Base-by-base conservation (phyloP, 1,140 invertebrate species). In the Alviniconcha marisindica region DNA sequence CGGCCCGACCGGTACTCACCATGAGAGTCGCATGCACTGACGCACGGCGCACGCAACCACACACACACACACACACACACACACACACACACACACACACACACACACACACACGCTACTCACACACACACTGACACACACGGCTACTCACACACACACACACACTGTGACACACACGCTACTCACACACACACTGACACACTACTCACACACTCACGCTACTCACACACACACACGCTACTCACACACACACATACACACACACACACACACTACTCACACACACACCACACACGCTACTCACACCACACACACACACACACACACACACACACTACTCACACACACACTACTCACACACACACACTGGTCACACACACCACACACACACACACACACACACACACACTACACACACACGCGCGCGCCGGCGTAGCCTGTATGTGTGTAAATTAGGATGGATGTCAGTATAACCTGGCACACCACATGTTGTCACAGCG, bases 401-500 rank as follows among this genome's bases (percentile, higher is more conserved):
- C 66, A 69, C 66, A 69, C 31, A 33, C 66, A 69, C 31, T n/a
- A 69, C 66, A 69, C 66, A 69, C 66, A 33, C 66, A 69, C 66
- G 33, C 66, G 33, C 66, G 33, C 14, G 33, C 66, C n/a, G n/a
- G n/a, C n/a, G n/a, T n/a, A n/a, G n/a, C n/a, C n/a, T n/a, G n/a
- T n/a, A n/a, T n/a, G n/a, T n/a, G n/a, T n/a, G n/a, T n/a, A n/a
- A n/a, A n/a, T n/a, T n/a, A n/a, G n/a, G n/a, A n/a, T n/a, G n/a
- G n/a, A n/a, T n/a, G n/a, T n/a, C n/a, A n/a, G n/a, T n/a, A n/a
- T n/a, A n/a, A n/a, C n/a, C n/a, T n/a, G n/a, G n/a, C n/a, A n/a
- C n/a, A n/a, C n/a, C n/a, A n/a, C n/a, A n/a, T n/a, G n/a, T n/a
- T n/a, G n/a, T n/a, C n/a, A n/a, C n/a, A n/a, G n/a, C n/a, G n/a